Evolutionary conservation across 1,140 invertebrate species (phyloP).

Genomic region (Pristionchus pacificus): DNA sequence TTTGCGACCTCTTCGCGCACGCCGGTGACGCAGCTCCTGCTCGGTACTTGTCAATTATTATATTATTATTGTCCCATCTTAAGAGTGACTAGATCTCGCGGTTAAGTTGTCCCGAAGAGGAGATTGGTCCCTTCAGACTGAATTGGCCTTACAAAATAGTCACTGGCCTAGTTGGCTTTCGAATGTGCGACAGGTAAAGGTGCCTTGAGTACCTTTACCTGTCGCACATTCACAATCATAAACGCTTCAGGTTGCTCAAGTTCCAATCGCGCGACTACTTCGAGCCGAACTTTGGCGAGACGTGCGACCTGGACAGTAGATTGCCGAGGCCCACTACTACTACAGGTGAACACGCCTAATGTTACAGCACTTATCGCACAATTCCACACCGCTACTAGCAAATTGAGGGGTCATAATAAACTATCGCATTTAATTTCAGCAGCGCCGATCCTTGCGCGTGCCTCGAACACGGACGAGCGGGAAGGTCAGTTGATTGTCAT

Average conservation of each 20-base stretch:
- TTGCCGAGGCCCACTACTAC: neutral
- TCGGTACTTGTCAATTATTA: too few relatives aligned
- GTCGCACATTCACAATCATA: neutral
- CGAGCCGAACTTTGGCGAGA: slow-evolving; percentile 38
- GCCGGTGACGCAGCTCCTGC: slow-evolving; percentile 53
- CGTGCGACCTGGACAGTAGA: neutral
- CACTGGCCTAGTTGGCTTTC: too few relatives aligned
- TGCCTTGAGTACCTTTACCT: too few relatives aligned
- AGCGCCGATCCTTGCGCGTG: slow-evolving; percentile 1
- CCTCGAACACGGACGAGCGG: slow-evolving; percentile 12
- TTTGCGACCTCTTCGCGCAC: slow-evolving; percentile 56
- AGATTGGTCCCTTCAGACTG: too few relatives aligned
- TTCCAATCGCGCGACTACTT: slow-evolving; percentile 57
- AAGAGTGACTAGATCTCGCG: too few relatives aligned
- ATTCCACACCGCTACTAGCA: too few relatives aligned
- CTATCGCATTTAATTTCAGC: too few relatives aligned
- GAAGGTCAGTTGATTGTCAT: too few relatives aligned
- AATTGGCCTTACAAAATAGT: too few relatives aligned
- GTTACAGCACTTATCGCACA: neutral
- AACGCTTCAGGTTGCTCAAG: slow-evolving; percentile 36
- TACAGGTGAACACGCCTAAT: neutral
- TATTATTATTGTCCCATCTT: too few relatives aligned
- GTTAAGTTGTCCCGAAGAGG: too few relatives aligned
- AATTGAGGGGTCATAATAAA: too few relatives aligned
- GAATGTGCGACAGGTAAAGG: neutral